Conservation (phyloP, 2,888 invertebrate genomes). For the Helobdella robusta region DNA sequence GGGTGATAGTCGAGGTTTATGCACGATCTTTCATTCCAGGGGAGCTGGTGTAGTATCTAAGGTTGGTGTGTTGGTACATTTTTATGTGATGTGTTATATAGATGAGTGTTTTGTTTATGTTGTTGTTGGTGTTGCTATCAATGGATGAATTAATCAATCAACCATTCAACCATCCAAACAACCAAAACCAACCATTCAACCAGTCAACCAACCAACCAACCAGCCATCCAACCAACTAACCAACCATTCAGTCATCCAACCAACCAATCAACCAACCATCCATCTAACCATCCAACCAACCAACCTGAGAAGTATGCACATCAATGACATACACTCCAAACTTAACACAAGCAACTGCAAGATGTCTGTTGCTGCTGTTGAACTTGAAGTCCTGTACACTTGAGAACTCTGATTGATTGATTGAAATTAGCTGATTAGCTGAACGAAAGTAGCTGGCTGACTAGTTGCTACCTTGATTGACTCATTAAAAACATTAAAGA, state of each 20-base stretch:
- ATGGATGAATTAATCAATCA: neutral
- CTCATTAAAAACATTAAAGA: neutral
- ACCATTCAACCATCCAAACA: no score
- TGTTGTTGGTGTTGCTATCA: neutral
- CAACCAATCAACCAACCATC: no score
- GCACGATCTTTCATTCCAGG: neutral
- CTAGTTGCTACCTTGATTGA: neutral
- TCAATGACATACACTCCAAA: neutral
- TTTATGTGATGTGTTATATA: neutral
- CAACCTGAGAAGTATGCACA: slow-evolving; percentile 1
- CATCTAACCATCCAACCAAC: no score
- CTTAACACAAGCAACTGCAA: neutral
- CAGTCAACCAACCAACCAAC: no score
- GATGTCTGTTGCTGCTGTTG: neutral
- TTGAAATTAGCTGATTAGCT: no score
- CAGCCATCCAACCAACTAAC: no score
- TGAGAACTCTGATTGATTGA: no score
- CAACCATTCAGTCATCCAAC: no score
- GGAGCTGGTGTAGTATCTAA: neutral
- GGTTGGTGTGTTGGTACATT: neutral
- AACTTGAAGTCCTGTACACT: neutral
- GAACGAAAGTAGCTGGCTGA: no score
- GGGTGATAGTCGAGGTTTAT: neutral
- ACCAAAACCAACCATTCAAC: no score
- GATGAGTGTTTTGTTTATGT: neutral